Conservation (phyloP, 2,113 vertebrate species). For the Gobio gobio region DNA sequence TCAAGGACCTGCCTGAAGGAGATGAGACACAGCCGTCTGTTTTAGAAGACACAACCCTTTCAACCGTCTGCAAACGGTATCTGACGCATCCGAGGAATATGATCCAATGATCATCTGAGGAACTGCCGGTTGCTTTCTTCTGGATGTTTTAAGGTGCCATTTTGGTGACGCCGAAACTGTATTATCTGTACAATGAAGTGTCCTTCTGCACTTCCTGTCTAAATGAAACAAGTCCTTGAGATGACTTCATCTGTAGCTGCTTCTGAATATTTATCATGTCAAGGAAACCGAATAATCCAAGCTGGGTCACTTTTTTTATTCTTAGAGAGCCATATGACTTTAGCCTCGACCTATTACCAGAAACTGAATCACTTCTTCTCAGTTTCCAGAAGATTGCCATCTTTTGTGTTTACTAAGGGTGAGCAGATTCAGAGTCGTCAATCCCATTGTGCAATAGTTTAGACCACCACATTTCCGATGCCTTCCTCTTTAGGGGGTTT, state of each 20-base stretch:
- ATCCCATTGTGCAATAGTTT: slow-evolving; percentile 22
- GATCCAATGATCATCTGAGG: not conserved
- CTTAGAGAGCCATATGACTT: slow-evolving; percentile 39
- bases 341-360: slow-evolving; percentile 21
- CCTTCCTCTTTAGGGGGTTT: not conserved
- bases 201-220: slow-evolving; percentile 40
- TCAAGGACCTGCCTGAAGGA: not conserved
- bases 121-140: not conserved
- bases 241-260: slow-evolving; percentile 47
- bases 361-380: slow-evolving; percentile 1
- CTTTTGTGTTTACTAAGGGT: not conserved
- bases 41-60: not conserved
- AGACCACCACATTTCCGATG: not conserved
- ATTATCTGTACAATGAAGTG: slow-evolving; percentile 24
- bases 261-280: slow-evolving; percentile 31
- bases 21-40: not conserved
- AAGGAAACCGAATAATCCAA: slow-evolving; percentile 3
- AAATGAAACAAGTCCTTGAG: slow-evolving; percentile 11
- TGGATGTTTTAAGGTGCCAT: slow-evolving; percentile 19
- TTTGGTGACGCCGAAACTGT: slow-evolving; percentile 8
- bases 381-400: slow-evolving; percentile 2
- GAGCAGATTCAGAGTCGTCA: not conserved
- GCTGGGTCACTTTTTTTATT: slow-evolving; percentile 25
- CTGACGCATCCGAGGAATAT: not conserved
- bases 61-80: not conserved